Percentiles rank a stretch among this genome's conserved stretches.
Conservation (phyloP, 2,113 vertebrate genomes). For the Pollachius pollachius region DNA sequence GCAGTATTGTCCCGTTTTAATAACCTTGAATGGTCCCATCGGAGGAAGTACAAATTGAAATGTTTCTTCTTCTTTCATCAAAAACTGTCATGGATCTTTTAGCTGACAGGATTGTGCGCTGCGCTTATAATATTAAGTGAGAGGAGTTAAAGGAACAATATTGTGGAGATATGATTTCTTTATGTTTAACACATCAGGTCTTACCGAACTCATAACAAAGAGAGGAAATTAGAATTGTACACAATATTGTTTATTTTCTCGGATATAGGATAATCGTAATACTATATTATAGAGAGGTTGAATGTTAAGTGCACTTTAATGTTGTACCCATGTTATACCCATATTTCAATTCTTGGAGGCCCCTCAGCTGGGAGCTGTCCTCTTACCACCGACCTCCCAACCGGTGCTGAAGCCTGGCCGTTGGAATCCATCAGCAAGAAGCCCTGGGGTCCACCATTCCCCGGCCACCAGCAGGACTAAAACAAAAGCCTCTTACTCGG, state of each 20-base stretch:
- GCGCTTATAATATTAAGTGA: not conserved
- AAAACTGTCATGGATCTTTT: not conserved
- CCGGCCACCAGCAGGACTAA: slow-evolving; percentile 8
- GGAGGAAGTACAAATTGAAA: not conserved
- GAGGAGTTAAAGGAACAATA: not conserved
- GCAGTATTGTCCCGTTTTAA: not conserved
- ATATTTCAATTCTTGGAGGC: not conserved
- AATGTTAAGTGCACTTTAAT: not conserved
- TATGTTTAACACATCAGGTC: not conserved
- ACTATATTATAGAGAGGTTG: not conserved
- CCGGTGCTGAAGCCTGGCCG: not conserved
- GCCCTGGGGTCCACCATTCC: not conserved
- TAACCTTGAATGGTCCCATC: not conserved
- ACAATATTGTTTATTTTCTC: too few species aligned
- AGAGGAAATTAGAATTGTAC: too few species aligned
- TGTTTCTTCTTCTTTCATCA: not conserved
- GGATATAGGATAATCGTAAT: too few species aligned
- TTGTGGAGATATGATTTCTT: not conserved
- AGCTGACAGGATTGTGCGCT: not conserved
- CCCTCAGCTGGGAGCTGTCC: slow-evolving; percentile 2
- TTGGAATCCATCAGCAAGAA: slow-evolving; percentile 6
- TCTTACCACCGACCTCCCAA: not conserved
- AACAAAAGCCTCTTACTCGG: slow-evolving; percentile 36
- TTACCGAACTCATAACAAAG: not conserved
- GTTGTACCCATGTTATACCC: not conserved